Conservation (phyloP, 2,113 vertebrate genomes). For the Rhinogobius similis region DNA sequence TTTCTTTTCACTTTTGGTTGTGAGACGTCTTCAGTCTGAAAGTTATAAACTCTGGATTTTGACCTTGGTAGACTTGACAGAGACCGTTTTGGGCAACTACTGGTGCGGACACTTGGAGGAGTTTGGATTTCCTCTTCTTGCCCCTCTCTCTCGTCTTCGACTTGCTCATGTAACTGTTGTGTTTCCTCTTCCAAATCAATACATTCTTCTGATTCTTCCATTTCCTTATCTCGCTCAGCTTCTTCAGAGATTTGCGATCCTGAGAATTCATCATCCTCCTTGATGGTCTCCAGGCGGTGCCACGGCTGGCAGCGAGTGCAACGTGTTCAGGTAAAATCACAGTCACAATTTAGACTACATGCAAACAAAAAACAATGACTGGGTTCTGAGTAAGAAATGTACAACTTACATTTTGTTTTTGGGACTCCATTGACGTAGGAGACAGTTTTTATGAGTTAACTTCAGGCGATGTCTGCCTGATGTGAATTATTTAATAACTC, state of each 20-base stretch:
- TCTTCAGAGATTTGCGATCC: neutral
- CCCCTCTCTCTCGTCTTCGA: neutral
- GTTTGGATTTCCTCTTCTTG: constrained; percentile 7
- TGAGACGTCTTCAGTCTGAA: too few species aligned
- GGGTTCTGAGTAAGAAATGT: neutral
- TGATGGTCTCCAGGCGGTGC: constrained; percentile 41
- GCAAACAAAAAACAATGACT: neutral
- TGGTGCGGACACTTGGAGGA: neutral
- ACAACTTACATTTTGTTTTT: constrained; percentile 34
- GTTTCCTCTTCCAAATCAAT: neutral
- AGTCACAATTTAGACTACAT: neutral
- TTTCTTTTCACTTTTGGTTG: neutral
- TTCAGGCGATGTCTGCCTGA: neutral
- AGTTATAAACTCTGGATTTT: neutral
- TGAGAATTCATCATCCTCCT: constrained; percentile 42
- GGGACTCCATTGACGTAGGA: constrained; percentile 25
- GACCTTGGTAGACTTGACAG: neutral
- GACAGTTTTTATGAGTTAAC: neutral
- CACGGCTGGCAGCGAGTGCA: constrained; percentile 7
- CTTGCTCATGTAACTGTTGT: neutral
- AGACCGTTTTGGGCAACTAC: neutral
- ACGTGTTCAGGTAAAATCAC: neutral
- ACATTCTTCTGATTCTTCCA: neutral
- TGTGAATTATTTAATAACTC: constrained; percentile 29
- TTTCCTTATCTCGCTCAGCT: neutral